Conservation (phyloP, 1,140 invertebrate genomes). For the Drosophila erecta region DNA sequence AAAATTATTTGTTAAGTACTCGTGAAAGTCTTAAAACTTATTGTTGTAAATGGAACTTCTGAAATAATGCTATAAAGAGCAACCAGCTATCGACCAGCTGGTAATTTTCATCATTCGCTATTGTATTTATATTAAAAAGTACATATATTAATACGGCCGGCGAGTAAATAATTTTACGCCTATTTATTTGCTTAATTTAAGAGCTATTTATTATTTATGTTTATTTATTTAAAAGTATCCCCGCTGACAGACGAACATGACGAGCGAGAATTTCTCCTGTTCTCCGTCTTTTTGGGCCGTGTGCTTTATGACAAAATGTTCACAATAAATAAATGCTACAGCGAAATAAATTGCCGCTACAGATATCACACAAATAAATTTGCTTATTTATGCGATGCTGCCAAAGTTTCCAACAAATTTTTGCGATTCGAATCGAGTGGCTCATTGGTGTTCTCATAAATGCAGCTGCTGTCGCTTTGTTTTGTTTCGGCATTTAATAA, state of each 20-base stretch:
- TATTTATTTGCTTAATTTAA: constrained; percentile 58
- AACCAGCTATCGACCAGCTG: neutral
- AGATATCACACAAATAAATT: constrained; percentile 56
- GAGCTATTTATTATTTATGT: constrained; percentile 37
- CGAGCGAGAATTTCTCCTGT: constrained; percentile 40
- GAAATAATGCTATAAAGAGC: neutral
- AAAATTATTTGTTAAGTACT: too few relatives aligned
- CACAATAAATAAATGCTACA: constrained; percentile 70
- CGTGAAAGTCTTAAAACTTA: too few relatives aligned
- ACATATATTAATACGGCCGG: neutral
- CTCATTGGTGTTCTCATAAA: constrained; percentile 53
- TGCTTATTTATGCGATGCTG: constrained; percentile 67
- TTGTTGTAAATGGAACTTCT: too few relatives aligned
- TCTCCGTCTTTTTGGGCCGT: constrained; percentile 5
- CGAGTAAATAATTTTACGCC: constrained; percentile 46
- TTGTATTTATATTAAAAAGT: constrained; percentile 7
- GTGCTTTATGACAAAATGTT: constrained; percentile 78
- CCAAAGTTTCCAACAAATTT: constrained; percentile 64
- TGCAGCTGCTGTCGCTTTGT: constrained; percentile 69
- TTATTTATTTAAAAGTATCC: constrained; percentile 44
- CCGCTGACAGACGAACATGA: constrained; percentile 61
- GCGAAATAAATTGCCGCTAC: constrained; percentile 62
- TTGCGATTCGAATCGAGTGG: constrained; percentile 46
- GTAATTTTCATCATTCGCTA: neutral
- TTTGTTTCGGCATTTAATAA: constrained; percentile 52